Evolutionary conservation across 2,113 vertebrate species (phyloP).

Genomic region (Lagopus leucura): DNA sequence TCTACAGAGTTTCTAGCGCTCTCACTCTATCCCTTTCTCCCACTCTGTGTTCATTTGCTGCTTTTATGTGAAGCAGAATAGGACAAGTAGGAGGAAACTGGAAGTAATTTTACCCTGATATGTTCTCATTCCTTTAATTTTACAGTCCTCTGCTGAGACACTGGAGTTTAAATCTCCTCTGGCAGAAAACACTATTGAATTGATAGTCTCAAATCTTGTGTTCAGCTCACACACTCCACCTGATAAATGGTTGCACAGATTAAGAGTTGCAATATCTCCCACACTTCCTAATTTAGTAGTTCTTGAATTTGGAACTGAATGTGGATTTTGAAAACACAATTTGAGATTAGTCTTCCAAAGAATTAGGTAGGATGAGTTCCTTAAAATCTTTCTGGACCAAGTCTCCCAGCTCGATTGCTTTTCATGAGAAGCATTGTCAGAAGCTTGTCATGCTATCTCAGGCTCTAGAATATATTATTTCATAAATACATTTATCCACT

Average conservation of each 20-base stretch:
- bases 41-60: not conserved
- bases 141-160: not conserved
- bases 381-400: not conserved
- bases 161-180: not conserved
- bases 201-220: not conserved
- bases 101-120: not conserved
- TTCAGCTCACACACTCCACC: not conserved
- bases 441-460: not conserved
- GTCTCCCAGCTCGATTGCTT: not conserved
- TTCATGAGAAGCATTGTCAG: not conserved
- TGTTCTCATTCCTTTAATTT: not conserved
- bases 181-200: not conserved
- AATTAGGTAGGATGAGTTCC: not conserved
- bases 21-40: not conserved
- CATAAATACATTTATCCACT: not conserved
- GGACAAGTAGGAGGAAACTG: not conserved
- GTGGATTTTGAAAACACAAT: not conserved
- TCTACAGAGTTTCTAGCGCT: fast-evolving
- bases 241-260: not conserved
- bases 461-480: not conserved
- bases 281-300: not conserved
- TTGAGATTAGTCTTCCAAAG: not conserved
- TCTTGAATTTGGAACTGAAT: not conserved
- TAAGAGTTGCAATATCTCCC: not conserved
- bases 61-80: not conserved